Percentiles rank a stretch among this genome's conserved stretches.
Conservation (phyloP, 2,888 invertebrate genomes). For the Amphipyra tragopoginis region DNA sequence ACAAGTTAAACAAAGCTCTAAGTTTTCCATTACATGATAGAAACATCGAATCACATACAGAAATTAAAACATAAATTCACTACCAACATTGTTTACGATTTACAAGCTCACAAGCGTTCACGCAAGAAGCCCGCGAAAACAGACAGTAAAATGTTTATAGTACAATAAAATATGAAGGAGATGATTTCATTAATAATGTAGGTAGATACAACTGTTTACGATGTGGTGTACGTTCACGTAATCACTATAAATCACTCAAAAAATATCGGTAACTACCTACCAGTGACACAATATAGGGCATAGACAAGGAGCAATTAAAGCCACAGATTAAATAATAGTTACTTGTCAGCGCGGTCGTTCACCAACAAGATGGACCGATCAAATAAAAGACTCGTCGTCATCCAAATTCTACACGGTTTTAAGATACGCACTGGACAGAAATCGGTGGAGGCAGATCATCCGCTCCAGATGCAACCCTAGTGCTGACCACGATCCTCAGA, state of each 20-base stretch:
- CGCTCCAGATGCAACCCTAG: no score
- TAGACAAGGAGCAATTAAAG: no score
- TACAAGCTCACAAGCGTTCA: constrained; percentile 36
- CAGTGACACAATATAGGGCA: background rate
- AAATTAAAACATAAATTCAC: constrained; percentile 48
- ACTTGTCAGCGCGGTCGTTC: no score
- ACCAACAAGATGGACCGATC: no score
- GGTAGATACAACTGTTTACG: constrained; percentile 63
- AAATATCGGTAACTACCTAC: background rate
- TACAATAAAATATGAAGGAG: constrained; percentile 75
- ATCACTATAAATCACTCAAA: constrained; percentile 59
- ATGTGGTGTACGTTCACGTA: constrained; percentile 49
- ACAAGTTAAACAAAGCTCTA: no score
- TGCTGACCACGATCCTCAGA: no score
- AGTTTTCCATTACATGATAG: constrained; percentile 2
- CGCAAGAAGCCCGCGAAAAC: constrained; percentile 61
- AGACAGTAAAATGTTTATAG: constrained; percentile 76
- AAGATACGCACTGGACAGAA: no score
- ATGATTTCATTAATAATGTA: constrained; percentile 74
- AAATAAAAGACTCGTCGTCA: no score
- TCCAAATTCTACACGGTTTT: no score
- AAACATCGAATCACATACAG: constrained; percentile 27
- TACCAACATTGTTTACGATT: constrained; percentile 46
- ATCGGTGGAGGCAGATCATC: no score
- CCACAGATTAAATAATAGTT: no score